A percentile compares a stretch with the other conserved stretches of the same genome.
These are phyloP conservation scores for Pocillopora grandis DNA, from an alignment of 92 coral and sea anemone species.

Conservation along the genomic window DNA sequence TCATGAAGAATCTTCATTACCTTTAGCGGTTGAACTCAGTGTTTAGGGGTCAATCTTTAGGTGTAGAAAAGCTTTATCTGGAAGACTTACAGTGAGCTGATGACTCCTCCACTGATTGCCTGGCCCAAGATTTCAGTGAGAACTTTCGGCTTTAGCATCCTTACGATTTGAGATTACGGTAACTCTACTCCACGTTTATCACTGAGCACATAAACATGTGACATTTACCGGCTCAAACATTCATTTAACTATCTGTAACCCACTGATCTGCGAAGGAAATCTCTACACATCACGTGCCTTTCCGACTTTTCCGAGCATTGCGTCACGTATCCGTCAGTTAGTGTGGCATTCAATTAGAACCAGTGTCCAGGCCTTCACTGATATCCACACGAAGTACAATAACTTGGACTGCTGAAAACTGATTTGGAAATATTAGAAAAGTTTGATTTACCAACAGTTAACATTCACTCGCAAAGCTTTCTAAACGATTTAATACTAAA, in stretches of 20 bases:
- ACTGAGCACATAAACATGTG: conserved; percentile 42
- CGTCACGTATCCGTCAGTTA: not conserved
- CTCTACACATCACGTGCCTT: conserved; percentile 27
- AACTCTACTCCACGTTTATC: conserved; percentile 64
- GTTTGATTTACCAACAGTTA: too few species aligned
- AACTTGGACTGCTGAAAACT: too few species aligned
- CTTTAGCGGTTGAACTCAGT: not conserved
- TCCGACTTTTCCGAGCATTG: too few species aligned
- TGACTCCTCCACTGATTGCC: conserved; percentile 91
- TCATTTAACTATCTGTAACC: not conserved
- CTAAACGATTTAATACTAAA: too few species aligned
- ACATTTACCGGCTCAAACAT: conserved; percentile 40
- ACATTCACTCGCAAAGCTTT: too few species aligned
- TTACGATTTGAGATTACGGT: conserved; percentile 78
- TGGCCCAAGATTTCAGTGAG: conserved; percentile 87
- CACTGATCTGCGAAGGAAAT: not conserved
- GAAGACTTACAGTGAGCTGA: conserved; percentile 83
- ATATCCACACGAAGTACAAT: too few species aligned
- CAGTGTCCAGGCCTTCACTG: not conserved
- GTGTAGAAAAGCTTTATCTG: not conserved
- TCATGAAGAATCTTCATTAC: not conserved
- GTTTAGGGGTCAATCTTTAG: too few species aligned
- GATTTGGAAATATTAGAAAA: too few species aligned
- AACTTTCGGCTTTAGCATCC: conserved; percentile 94
- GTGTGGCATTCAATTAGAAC: not conserved